Evolutionary conservation across 23 tunicate species (phyloP).

Genomic region (Trididemnum nubilum): DNA sequence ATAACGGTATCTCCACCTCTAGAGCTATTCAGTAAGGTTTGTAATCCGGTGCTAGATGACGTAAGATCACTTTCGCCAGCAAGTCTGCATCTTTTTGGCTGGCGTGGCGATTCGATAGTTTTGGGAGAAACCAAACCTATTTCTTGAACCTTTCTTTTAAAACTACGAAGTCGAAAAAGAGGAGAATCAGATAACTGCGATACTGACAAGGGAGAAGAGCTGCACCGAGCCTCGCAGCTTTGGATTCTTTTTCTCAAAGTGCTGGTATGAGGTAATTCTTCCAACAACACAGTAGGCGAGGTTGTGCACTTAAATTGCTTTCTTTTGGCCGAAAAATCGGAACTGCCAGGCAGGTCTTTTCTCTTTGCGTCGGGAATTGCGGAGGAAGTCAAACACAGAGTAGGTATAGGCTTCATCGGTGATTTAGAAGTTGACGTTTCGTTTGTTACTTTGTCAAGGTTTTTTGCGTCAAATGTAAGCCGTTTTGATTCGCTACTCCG

Average conservation of each 20-base stretch:
- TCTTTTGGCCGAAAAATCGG: too few species aligned
- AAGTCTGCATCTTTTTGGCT: not conserved
- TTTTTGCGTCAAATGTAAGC: too few species aligned
- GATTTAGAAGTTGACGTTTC: too few species aligned
- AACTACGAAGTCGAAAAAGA: constrained; percentile 28
- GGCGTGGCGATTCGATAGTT: not conserved
- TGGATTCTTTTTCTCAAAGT: not conserved
- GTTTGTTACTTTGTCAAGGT: too few species aligned
- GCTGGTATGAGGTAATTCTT: not conserved
- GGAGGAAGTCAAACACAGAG: too few species aligned
- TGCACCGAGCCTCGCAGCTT: not conserved
- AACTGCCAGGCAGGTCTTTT: too few species aligned
- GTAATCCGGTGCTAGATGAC: not conserved
- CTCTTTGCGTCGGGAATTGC: too few species aligned
- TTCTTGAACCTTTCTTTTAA: constrained; percentile 12
- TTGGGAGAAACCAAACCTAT: not conserved
- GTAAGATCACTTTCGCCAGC: not conserved
- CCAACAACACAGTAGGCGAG: not conserved
- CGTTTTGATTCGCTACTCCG: too few species aligned
- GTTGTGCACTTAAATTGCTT: too few species aligned
- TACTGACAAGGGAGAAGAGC: too few species aligned
- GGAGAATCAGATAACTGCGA: constrained; percentile 1
- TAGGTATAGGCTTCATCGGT: too few species aligned
- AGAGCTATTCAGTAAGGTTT: not conserved
- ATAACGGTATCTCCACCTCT: not conserved